Base-by-base conservation (phyloP, 2,113 vertebrate species). In the Hydropotes inermis region DNA sequence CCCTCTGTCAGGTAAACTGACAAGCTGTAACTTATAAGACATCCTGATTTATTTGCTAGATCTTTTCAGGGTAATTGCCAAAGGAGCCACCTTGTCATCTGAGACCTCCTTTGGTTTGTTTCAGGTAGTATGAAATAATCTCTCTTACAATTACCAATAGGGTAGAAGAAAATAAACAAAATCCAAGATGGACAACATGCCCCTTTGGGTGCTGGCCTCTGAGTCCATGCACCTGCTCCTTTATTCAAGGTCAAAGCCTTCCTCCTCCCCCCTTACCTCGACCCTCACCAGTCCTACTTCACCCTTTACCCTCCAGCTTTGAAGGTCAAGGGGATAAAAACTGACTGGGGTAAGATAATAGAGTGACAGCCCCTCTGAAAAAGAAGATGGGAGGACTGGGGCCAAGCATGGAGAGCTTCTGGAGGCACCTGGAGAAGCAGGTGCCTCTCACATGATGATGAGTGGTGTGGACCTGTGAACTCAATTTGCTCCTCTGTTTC, bases 291-390 rank as follows among this genome's bases (percentile, higher is more conserved):
- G 39, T 30, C 30, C 50, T 30, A n/a, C 50, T 93, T 93, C 78
- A 88, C 12, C 97, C 55, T 91, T 96, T 91, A 93, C 96, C 60
- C 94, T 97, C 96, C 94, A 86, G 97, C 97, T 97, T 93, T 83
- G 89, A 98, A 98, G 99, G 98, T 98, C 98, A 98, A 98, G 98
- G 91, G 98, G 98, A 97, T 99, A 98, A 99, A 99, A 98, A 98
- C 97, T 98, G 98, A 98, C 98, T 97, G 30, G 9, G 98, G 96
- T 5, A 97, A 98, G 98, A 98, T 99, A 99, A 98, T 98, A 97
- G 98, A 98, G 97, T 98, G 98, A 98, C 98, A 99, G 98, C 30
- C 86, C 91, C 98, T 99, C 98, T 98, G 99, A 98, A 99, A 99
- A 97, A 96, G 97, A 95, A 97, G 98, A 98, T 91, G 0, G 1